Base-by-base conservation (phyloP, 2,113 vertebrate species). In the Proterorhinus semilunaris region DNA sequence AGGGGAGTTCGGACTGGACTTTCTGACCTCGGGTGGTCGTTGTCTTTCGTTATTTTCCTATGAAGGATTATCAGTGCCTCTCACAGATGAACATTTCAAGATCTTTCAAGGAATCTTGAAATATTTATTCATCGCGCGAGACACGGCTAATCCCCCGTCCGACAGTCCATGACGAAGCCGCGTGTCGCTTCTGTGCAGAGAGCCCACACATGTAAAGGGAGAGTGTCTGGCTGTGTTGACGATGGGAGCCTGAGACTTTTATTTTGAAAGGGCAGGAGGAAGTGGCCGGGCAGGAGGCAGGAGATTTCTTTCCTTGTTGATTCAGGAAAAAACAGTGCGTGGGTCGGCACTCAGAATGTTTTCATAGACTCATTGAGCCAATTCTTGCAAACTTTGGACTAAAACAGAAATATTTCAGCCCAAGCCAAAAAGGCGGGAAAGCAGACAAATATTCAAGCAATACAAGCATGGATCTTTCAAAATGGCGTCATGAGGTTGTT, bases 281-380 rank as follows among this genome's bases (percentile, higher is more conserved):
- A 76, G 67, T 45, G 76, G 78, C 66, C 74, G 62, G 65, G 27
- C 66, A 85, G 72, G 62, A 68, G 61, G 76, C 55, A 51, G 74
- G 80, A 78, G 72, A 64, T 75, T 83, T 46, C 47, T 73, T 76
- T 77, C 70, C 61, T 66, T 70, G 70, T 75, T 66, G 75, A 86
- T 80, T 72, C 66, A 67, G 71, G 71, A 65, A 82, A 83, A 80
- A 83, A 80, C 69, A 75, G 68, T 77, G 75, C 55, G 43, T 63
- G 76, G 74, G 79, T 79, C 71, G 67, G 70, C 71, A 69, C 77
- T 73, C 71, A 67, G 77, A 7, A 21, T 78, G 71, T 45, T 46
- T 68, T 47, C 51, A 76, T 86, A 87, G 87, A 91, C 88, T 88
- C 90, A 90, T 76, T 90, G 84, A 91, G 87, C 73, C 89, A 46